phyloP scores from a whole-genome alignment of 2,797 vertebrate species.

The Borostomias antarcticus region DNA sequence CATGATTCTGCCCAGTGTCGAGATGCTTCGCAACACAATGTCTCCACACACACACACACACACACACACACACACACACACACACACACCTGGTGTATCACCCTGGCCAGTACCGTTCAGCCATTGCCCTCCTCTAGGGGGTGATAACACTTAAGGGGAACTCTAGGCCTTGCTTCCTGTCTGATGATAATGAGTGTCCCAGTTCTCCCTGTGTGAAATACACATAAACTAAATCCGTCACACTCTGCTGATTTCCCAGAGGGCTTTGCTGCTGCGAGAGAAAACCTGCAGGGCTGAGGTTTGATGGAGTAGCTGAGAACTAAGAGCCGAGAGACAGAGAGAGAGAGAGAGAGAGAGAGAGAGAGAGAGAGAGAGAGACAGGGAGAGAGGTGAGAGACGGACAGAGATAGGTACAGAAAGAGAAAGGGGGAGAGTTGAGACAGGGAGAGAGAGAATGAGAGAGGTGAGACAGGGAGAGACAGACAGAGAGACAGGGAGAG shows the following conservation, averaged over 20 bases:
- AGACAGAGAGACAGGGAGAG: too few relatives aligned
- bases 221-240: not conserved
- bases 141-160: too few relatives aligned
- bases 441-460: not conserved
- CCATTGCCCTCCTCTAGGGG: too few relatives aligned
- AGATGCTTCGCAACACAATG: too few relatives aligned
- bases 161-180: too few relatives aligned
- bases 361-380: not conserved
- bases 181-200: too few relatives aligned
- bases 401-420: conserved; percentile 16
- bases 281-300: conserved; percentile 46
- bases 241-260: conserved; percentile 37
- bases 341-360: conserved; percentile 2
- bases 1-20: not conserved
- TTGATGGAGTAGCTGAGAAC: conserved; percentile 31
- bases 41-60: not conserved
- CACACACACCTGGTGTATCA: not conserved
- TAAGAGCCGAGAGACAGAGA: not conserved
- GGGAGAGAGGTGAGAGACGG: not conserved
- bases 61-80: conserved; percentile 7
- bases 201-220: too few relatives aligned
- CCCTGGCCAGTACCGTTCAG: too few relatives aligned
- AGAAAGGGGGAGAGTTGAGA: conserved; percentile 20
- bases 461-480: too few relatives aligned
- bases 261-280: conserved; percentile 29